These are phyloP conservation scores for Phymatocera aterrima DNA, from an alignment of 2,888 invertebrate genomes.

Conservation along the genomic window DNA sequence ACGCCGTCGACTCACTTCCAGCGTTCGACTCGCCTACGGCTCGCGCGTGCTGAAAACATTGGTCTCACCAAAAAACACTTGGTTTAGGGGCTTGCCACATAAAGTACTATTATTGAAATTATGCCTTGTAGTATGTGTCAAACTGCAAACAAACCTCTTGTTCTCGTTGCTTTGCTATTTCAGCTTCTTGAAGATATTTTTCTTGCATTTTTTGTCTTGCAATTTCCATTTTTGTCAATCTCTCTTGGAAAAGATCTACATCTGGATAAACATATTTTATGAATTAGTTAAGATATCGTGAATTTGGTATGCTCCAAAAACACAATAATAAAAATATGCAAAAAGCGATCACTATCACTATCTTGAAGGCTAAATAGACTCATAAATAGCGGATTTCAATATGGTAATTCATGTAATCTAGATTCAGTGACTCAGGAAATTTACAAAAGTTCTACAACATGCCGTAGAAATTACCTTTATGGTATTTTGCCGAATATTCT, in stretches of 20 bases:
- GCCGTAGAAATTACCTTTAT: slow-evolving; percentile 70
- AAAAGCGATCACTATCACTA: neutral
- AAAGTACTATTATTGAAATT: neutral
- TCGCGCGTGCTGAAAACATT: neutral
- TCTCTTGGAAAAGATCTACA: slow-evolving; percentile 71
- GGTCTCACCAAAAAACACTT: slow-evolving; percentile 4
- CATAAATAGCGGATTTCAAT: too few relatives aligned
- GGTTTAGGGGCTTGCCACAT: too few relatives aligned
- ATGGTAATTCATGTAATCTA: too few relatives aligned
- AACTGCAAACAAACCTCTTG: slow-evolving; percentile 73
- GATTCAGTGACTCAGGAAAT: neutral
- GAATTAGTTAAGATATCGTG: neutral
- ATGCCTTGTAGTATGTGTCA: slow-evolving; percentile 28
- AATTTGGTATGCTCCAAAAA: too few relatives aligned
- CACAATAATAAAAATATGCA: slow-evolving; percentile 22
- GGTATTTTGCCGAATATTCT: slow-evolving; percentile 74
- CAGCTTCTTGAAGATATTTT: slow-evolving; percentile 69
- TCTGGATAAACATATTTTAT: slow-evolving; percentile 62
- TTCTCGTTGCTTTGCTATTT: slow-evolving; percentile 66
- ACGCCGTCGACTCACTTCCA: neutral
- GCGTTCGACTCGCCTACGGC: neutral
- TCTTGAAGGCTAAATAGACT: neutral
- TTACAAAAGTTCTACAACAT: neutral
- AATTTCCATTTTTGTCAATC: slow-evolving; percentile 70
- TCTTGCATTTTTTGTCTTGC: slow-evolving; percentile 73